Evolutionary conservation across 2,888 invertebrate genomes (phyloP).

Genomic region (Coleophora flavipennella): DNA sequence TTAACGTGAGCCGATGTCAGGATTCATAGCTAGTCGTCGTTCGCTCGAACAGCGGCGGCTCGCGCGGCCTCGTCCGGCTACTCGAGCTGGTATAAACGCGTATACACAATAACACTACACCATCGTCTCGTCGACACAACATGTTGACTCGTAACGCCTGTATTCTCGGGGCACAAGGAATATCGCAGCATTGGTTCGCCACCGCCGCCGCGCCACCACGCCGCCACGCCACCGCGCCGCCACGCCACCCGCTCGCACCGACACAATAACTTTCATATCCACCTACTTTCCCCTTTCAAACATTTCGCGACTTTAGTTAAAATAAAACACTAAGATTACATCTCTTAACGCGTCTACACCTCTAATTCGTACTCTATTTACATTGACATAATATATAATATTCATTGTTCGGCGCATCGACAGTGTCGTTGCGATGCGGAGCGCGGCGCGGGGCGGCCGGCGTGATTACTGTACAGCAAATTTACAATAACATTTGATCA

Average conservation of each 20-base stretch:
- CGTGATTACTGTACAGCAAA: slow-evolving; percentile 58
- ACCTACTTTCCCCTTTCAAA: slow-evolving; percentile 32
- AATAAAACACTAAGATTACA: slow-evolving; percentile 60
- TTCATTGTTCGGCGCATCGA: slow-evolving; percentile 61
- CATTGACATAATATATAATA: slow-evolving; percentile 59
- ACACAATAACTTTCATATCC: slow-evolving; percentile 22
- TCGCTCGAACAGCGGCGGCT: slow-evolving; percentile 64
- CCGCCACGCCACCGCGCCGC: no score
- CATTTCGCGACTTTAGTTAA: slow-evolving; percentile 46
- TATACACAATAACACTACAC: slow-evolving; percentile 65
- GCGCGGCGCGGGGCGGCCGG: slow-evolving; percentile 40
- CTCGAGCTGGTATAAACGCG: slow-evolving; percentile 64
- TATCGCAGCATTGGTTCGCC: slow-evolving; percentile 64
- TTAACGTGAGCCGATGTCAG: slow-evolving; percentile 74
- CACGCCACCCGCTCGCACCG: slow-evolving; percentile 17
- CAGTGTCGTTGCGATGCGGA: slow-evolving; percentile 41
- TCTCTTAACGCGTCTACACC: slow-evolving; percentile 55
- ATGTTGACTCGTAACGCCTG: slow-evolving; percentile 67
- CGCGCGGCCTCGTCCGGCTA: slow-evolving; percentile 46
- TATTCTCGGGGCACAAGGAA: slow-evolving; percentile 67
- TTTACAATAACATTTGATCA: slow-evolving; percentile 69
- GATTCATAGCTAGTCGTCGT: slow-evolving; percentile 73
- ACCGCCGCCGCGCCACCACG: slow-evolving; percentile 34
- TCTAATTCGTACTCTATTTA: slow-evolving; percentile 68
- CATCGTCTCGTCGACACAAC: slow-evolving; percentile 41